Evolutionary conservation across 53 echinoderm and acorn worm species (phyloP).

Genomic region (Apostichopus leukothele): DNA sequence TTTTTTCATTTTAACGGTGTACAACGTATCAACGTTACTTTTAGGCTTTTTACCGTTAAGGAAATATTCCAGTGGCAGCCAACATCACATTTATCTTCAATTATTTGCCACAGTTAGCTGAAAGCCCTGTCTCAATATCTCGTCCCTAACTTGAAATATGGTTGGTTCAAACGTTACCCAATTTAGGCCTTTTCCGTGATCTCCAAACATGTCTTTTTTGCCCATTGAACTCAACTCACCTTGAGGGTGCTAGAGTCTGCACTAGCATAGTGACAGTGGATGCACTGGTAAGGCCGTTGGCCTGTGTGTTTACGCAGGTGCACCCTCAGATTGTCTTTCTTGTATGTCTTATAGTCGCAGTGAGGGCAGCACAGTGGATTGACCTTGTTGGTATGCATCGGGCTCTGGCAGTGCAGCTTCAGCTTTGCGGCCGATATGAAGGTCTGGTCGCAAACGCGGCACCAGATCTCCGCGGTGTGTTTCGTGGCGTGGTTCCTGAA

Average conservation of each 20-base stretch:
- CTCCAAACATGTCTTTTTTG: background rate
- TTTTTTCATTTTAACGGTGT: too few species aligned
- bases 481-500: constrained; percentile 70
- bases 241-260: constrained; percentile 92
- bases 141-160: too few species aligned
- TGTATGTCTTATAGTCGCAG: constrained; percentile 92
- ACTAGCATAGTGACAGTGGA: constrained; percentile 79
- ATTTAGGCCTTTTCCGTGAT: background rate
- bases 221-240: constrained; percentile 48
- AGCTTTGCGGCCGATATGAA: constrained; percentile 75
- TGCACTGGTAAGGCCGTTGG: constrained; percentile 88
- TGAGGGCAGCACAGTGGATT: constrained; percentile 86
- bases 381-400: constrained; percentile 85
- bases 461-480: constrained; percentile 66
- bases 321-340: constrained; percentile 88
- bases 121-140: too few species aligned
- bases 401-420: constrained; percentile 65
- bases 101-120: background rate
- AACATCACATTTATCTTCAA: too few species aligned
- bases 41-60: too few species aligned
- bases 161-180: background rate
- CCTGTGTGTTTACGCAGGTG: constrained; percentile 88
- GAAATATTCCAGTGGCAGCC: too few species aligned
- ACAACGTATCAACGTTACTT: too few species aligned
- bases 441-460: constrained; percentile 72